phyloP scores from a whole-genome alignment of 2,797 vertebrate genomes.

The Hemitrygon akajei region DNA sequence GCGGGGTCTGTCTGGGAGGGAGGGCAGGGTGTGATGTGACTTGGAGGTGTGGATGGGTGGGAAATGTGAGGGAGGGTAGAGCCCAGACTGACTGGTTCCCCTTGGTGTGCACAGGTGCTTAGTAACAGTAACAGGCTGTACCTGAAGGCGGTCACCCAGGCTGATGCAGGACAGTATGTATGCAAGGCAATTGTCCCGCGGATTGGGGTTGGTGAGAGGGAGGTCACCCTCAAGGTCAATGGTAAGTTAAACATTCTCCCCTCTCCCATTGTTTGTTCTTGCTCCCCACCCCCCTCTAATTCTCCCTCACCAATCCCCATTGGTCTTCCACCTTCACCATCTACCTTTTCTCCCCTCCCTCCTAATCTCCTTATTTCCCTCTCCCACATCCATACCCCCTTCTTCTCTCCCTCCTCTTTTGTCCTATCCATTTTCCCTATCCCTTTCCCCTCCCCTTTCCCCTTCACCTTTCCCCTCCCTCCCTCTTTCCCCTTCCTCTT shows the following conservation, averaged over 20 bases:
- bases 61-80: background rate
- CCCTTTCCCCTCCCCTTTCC: background rate
- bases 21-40: background rate
- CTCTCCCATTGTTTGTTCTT: no score
- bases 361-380: background rate
- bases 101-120: conserved; percentile 65
- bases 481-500: background rate
- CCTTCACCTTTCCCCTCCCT: background rate
- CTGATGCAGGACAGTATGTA: conserved; percentile 75
- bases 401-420: background rate
- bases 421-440: background rate
- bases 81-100: no score
- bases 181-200: conserved; percentile 93
- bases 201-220: conserved; percentile 84
- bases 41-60: background rate
- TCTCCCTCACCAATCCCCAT: background rate
- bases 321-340: conserved; percentile 42
- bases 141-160: conserved; percentile 81
- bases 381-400: conserved; percentile 34
- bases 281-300: background rate
- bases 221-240: conserved; percentile 82
- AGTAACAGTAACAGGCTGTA: conserved; percentile 93
- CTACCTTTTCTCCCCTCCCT: conserved; percentile 33
- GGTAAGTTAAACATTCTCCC: conserved; percentile 59
- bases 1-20: background rate